Base-by-base conservation (phyloP, 2,113 vertebrate species). In the Silurus glanis region DNA sequence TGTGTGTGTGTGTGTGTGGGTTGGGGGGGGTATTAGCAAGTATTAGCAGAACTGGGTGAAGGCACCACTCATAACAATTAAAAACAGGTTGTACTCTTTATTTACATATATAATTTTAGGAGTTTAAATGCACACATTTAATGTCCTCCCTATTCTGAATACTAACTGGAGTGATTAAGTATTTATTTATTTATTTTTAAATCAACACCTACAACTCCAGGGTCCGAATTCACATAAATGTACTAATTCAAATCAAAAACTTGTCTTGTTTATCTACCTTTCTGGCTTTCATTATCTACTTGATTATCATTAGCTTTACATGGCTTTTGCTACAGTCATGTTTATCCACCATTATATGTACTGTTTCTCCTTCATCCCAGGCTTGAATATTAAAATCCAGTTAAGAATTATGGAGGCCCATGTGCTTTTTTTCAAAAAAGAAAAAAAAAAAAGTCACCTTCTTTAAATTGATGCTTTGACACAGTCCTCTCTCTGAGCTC, bases 1-100 rank as follows among this genome's bases (percentile, higher is more conserved):
- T 61, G 55, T 84, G 83, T 45, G 53, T 74, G 69, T 61, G 53
- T 83, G 67, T 9, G 14, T 83, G 62, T 58, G 47, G 55, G 58
- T 19, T 37, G 82, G 9, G 82, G 71, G 47, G 28, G 28, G 82
- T 4, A 23, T 62, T 55, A 64, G 19, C 7, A 47, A 19, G 37
- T 21, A 51, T 23, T 23, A 51, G 47, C 47, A 74, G 19, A 47
- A 49, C 19, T 23, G 71, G 45, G 9, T 74, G 71, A 49, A 23
- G 47, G 23, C 23, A 71, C 13, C 69, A 72, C 9, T 47, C 49
- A 74, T 51, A 74, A 21, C 9, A 21, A 74, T 74, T 74, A 23
- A 74, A 51, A 74, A 51, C 71, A 74, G 9, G 47, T 23, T 51
- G 47, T 23, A 19, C 71, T 74, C 37, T 37, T 37, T 37, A 37